Conservation (phyloP, 2,113 vertebrate genomes). For the Ptilorrhoa leucosticta region DNA sequence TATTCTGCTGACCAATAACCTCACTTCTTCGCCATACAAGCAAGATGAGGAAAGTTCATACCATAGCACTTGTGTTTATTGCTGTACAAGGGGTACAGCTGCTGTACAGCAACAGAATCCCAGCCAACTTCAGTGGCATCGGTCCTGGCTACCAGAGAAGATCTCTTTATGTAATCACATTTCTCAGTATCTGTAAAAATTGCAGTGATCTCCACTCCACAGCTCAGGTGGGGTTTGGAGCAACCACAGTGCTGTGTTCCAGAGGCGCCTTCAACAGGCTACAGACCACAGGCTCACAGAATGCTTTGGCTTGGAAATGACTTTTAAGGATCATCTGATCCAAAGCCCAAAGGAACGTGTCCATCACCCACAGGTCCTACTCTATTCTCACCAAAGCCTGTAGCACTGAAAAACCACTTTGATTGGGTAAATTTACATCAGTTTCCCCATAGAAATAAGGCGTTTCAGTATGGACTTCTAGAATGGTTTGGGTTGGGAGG, state of each 20-base stretch:
- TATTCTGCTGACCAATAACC: neutral
- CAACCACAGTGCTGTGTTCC: neutral
- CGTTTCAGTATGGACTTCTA: neutral
- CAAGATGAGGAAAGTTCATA: neutral
- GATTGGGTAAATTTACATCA: neutral
- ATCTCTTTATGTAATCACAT: neutral
- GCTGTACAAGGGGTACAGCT: neutral
- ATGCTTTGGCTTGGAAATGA: neutral
- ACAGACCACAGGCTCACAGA: neutral
- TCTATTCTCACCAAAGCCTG: neutral
- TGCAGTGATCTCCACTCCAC: neutral
- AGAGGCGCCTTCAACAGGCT: neutral
- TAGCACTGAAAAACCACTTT: accelerated
- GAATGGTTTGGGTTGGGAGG: neutral
- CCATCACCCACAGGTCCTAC: neutral
- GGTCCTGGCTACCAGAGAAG: neutral
- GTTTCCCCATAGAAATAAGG: neutral
- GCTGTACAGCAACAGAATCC: neutral
- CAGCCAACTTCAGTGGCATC: neutral
- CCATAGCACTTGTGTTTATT: accelerated
- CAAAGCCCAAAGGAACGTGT: neutral
- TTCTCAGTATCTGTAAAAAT: neutral
- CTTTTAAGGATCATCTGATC: neutral
- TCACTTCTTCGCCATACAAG: neutral
- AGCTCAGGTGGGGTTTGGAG: neutral